phyloP scores from a whole-genome alignment of 2,888 invertebrate species.

The Fragum fragum region DNA sequence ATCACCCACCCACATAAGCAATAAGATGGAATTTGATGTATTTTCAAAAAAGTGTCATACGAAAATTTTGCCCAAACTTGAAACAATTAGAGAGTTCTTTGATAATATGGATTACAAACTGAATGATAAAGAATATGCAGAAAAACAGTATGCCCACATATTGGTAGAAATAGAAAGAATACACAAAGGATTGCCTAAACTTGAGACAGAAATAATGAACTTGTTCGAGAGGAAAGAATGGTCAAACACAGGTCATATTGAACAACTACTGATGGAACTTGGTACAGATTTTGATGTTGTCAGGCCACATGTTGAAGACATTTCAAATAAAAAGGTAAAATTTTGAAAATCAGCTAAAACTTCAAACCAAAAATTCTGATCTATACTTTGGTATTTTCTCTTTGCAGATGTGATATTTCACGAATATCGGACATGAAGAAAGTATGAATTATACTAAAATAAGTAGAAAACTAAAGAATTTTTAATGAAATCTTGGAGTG shows the following conservation, averaged over 20 bases:
- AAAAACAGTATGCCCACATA: slow-evolving; percentile 30
- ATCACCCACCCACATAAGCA: slow-evolving; percentile 25
- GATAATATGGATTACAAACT: slow-evolving; percentile 38
- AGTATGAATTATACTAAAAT: too few relatives aligned
- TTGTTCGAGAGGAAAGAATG: slow-evolving; percentile 31
- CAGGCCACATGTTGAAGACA: slow-evolving; percentile 32
- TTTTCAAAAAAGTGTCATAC: slow-evolving; percentile 40
- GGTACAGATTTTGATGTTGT: slow-evolving; percentile 32
- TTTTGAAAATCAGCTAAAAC: too few relatives aligned
- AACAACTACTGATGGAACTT: slow-evolving; percentile 35
- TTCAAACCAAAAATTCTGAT: too few relatives aligned
- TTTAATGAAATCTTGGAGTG: too few relatives aligned
- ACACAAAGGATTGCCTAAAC: neutral
- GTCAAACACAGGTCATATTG: slow-evolving; percentile 28
- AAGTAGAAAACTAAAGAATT: too few relatives aligned
- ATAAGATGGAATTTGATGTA: slow-evolving; percentile 24
- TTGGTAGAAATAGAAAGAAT: slow-evolving; percentile 35
- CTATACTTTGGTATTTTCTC: too few relatives aligned
- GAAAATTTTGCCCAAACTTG: slow-evolving; percentile 36
- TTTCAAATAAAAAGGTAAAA: slow-evolving; percentile 23
- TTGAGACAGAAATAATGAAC: slow-evolving; percentile 35
- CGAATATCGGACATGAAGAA: too few relatives aligned
- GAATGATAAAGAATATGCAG: slow-evolving; percentile 28
- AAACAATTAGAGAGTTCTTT: slow-evolving; percentile 34
- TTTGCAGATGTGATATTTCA: too few relatives aligned